Base-by-base conservation (phyloP, 1,140 invertebrate genomes). In the Drosophila bipectinata region DNA sequence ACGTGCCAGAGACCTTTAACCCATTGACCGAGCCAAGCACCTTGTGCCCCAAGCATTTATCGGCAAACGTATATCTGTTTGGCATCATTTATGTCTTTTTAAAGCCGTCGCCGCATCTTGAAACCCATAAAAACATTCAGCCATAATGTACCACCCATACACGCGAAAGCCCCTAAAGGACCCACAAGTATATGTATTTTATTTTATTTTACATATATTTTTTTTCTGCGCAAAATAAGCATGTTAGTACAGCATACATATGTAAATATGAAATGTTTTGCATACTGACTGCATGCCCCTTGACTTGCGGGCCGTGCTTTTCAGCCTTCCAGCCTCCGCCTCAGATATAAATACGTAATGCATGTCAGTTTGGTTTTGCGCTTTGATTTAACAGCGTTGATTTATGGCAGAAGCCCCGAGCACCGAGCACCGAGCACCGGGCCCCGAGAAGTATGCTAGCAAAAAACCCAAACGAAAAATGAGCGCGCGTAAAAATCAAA, bases 311-410 rank as follows among this genome's bases (percentile, higher is more conserved):
- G 26, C 26, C 26, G 26, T 28, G 12, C 39, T 59, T 60, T 48
- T 48, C 24, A 61, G 49, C 57, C 49, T 61, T 41, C 67, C 21
- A 71, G 58, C 69, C 10, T 37, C 34, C 59, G 41, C 41, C 14
- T 53, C 47, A 72, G 73, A 78, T 72, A 87, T 87, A 85, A 87
- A 88, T 85, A 76, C 64, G 63, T 87, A 82, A 88, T 88, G 83
- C 74, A 79, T 82, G 83, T 87, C 82, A 82, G 82, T 87, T 82
- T 87, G 82, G 78, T 79, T 87, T 88, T 76, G 71, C 51, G 79
- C 82, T 87, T 88, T 88, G 82, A 87, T 88, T 88, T 87, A 82
- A 76, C 71, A 87, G 75, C 75, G 83, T 78, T 87, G 78, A 88
- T 88, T 87, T 88, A 87, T 88, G 78, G 71, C 44, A 6, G 26